Conservation (phyloP, 2,113 vertebrate species). For the Alectura lathami region DNA sequence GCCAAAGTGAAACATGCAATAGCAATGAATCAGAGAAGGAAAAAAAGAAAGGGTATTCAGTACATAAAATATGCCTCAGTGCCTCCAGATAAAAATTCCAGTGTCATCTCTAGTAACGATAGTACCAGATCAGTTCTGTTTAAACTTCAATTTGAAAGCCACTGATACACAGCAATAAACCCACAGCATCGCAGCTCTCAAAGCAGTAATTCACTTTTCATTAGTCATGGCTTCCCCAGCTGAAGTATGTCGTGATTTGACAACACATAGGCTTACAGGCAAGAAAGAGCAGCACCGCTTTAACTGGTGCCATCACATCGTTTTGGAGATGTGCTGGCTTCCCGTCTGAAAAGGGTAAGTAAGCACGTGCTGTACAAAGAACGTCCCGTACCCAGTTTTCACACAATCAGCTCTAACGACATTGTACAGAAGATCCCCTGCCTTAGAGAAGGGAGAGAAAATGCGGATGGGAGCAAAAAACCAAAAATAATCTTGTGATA, state of each 20-base stretch:
- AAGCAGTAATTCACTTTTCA: not conserved
- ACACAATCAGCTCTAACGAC: not conserved
- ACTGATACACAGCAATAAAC: not conserved
- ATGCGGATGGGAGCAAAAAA: not conserved
- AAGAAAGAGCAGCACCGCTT: conserved; percentile 19
- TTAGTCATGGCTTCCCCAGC: not conserved
- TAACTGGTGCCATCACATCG: not conserved
- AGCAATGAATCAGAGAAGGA: not conserved
- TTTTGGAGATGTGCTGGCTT: conserved; percentile 9
- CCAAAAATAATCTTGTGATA: not conserved
- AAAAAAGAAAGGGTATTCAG: not conserved
- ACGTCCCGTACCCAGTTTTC: conserved; percentile 7
- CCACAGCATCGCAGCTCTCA: not conserved
- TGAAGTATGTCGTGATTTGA: conserved; percentile 14
- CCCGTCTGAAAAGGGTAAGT: not conserved
- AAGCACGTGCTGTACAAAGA: conserved; percentile 6
- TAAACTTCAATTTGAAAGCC: not conserved
- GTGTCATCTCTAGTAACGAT: not conserved
- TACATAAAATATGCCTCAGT: not conserved
- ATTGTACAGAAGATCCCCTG: not conserved
- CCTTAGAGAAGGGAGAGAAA: not conserved
- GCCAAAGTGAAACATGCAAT: not conserved
- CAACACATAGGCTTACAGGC: conserved; percentile 11
- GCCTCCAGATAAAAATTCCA: not conserved
- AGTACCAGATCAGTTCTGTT: not conserved